A percentile compares a stretch with the other conserved stretches of the same genome.
Conservation (phyloP, 2,797 vertebrate genomes). For the Macropus fuliginosus region DNA sequence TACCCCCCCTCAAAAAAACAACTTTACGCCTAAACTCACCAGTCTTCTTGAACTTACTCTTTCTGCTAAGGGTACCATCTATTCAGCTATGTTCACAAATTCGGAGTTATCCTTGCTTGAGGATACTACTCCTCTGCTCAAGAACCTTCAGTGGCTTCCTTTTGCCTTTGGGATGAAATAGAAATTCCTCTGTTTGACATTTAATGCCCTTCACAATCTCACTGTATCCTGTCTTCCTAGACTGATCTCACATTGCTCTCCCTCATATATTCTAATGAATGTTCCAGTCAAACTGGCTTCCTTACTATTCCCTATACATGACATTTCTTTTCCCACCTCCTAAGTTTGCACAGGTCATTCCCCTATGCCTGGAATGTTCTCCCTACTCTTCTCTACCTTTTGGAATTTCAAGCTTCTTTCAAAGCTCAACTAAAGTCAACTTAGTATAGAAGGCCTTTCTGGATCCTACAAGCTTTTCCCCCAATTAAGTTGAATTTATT, state of each 20-base stretch:
- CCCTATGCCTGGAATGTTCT: not conserved
- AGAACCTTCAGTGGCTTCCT: not conserved
- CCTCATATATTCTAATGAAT: too few species aligned
- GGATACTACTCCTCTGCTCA: too few species aligned
- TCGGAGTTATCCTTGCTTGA: too few species aligned
- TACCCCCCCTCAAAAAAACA: too few species aligned
- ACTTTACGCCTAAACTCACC: not conserved
- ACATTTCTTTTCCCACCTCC: not conserved
- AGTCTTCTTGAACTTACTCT: not conserved
- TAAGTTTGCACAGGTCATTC: not conserved
- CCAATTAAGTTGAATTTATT: not conserved
- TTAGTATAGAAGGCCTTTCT: not conserved
- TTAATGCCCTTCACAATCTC: not conserved
- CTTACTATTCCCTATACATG: not conserved
- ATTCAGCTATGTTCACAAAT: not conserved
- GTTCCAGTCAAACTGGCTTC: not conserved
- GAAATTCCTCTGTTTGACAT: not conserved
- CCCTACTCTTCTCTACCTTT: not conserved
- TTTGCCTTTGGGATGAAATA: not conserved
- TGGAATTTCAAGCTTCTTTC: not conserved
- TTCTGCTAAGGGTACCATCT: not conserved
- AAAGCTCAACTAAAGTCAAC: not conserved
- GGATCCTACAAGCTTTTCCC: not conserved
- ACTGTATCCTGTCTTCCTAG: not conserved
- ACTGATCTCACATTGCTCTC: not conserved